phyloP scores from a whole-genome alignment of 2,797 vertebrate species.

The Pangasius krempfi region DNA sequence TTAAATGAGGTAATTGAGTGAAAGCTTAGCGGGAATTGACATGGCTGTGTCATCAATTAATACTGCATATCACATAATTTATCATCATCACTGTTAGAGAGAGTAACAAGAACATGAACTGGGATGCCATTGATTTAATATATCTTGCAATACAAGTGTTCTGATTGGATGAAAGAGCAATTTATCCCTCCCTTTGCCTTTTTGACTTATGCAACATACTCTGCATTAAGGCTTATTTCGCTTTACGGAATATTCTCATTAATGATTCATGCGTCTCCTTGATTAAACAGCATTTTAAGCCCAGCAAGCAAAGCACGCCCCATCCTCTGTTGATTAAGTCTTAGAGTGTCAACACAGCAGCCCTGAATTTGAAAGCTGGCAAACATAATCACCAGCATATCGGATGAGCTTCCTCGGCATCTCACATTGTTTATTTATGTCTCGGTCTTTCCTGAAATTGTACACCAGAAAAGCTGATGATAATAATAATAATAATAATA shows the following conservation, averaged over 20 bases:
- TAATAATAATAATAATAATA: too few species aligned
- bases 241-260: conserved; percentile 46
- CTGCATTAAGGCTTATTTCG: conserved; percentile 20
- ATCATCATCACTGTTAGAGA: conserved; percentile 33
- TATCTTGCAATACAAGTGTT: not conserved
- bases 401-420: conserved; percentile 41
- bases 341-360: conserved; percentile 52
- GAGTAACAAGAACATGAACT: conserved; percentile 11
- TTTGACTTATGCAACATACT: conserved; percentile 10
- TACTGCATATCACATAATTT: conserved; percentile 38
- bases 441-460: not conserved
- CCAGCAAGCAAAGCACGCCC: conserved; percentile 48
- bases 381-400: conserved; percentile 56
- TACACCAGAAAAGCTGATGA: not conserved
- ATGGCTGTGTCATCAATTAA: conserved; percentile 41
- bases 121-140: not conserved
- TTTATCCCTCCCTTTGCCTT: not conserved
- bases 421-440: conserved; percentile 21
- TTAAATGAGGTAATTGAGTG: conserved; percentile 56
- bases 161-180: conserved; percentile 20
- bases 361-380: conserved; percentile 48
- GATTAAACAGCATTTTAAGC: conserved; percentile 54
- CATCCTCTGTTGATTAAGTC: conserved; percentile 58
- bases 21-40: conserved; percentile 46
- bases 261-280: conserved; percentile 54